These are phyloP conservation scores for Ptychodera flava DNA, from an alignment of 35 echinoderm and acorn worm species.

Conservation along the genomic window DNA sequence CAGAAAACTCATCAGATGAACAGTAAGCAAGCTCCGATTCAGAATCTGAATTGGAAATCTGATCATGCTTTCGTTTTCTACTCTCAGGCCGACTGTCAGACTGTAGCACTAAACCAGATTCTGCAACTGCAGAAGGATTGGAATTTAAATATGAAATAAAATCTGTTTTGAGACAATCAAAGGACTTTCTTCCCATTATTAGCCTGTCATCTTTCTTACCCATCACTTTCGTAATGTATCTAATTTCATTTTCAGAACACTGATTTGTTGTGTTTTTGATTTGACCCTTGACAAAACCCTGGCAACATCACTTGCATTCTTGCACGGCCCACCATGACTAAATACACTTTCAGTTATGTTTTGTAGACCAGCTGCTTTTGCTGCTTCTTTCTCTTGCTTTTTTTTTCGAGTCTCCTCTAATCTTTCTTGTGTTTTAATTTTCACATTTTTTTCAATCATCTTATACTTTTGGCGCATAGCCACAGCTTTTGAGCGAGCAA, in stretches of 20 bases:
- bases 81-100: too few species aligned
- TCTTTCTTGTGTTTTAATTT: background rate
- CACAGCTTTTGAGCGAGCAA: background rate
- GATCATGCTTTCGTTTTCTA: too few species aligned
- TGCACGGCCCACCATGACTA: slow-evolving; percentile 17
- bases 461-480: background rate
- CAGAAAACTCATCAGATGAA: too few species aligned
- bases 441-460: slow-evolving; percentile 10
- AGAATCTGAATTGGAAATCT: too few species aligned
- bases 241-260: slow-evolving; percentile 13
- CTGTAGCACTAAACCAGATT: too few species aligned
- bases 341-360: background rate
- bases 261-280: background rate
- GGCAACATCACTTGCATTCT: slow-evolving; percentile 10
- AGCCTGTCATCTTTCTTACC: slow-evolving; percentile 10
- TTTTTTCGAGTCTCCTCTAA: background rate
- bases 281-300: background rate
- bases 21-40: too few species aligned
- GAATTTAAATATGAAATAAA: too few species aligned
- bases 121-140: too few species aligned
- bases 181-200: slow-evolving; percentile 10
- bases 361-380: background rate
- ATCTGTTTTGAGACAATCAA: too few species aligned
- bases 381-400: slow-evolving; percentile 11
- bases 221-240: slow-evolving; percentile 26